These are phyloP conservation scores for Cheilinus undulatus DNA, from an alignment of 2,113 vertebrate genomes.

Conservation along the genomic window DNA sequence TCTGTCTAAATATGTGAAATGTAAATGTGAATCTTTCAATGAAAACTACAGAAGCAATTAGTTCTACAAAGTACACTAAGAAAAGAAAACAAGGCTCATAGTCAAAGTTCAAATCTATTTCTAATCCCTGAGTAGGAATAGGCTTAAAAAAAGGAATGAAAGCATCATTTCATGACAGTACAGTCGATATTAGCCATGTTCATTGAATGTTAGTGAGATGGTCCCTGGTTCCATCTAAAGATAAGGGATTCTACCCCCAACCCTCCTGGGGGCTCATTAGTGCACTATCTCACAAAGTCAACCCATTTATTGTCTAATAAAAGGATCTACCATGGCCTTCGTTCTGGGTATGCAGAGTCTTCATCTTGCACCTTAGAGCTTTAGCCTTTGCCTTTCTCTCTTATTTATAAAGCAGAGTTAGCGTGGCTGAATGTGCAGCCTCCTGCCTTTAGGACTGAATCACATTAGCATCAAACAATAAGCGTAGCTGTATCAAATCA, in stretches of 20 bases:
- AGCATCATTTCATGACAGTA: neutral
- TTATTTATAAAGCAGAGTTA: neutral
- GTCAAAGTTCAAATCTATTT: neutral
- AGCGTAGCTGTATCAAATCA: too few relatives aligned
- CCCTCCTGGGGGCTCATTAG: neutral
- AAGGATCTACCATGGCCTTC: neutral
- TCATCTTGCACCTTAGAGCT: neutral
- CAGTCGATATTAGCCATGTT: too few relatives aligned
- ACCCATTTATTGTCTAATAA: too few relatives aligned
- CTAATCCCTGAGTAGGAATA: conserved; percentile 2
- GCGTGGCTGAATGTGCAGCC: too few relatives aligned
- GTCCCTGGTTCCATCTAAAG: neutral
- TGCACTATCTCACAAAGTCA: too few relatives aligned
- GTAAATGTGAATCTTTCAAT: neutral
- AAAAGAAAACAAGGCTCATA: neutral
- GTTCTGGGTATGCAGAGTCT: neutral
- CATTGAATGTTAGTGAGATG: neutral
- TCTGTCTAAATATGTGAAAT: too few relatives aligned
- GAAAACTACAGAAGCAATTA: neutral
- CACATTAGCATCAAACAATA: too few relatives aligned
- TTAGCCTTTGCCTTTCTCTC: neutral
- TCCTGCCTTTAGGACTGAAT: too few relatives aligned
- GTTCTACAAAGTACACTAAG: neutral
- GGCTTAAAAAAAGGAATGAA: neutral
- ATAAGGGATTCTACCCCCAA: too few relatives aligned